Base-by-base conservation (phyloP, 2,888 invertebrate genomes). In the Acleris emargana region DNA sequence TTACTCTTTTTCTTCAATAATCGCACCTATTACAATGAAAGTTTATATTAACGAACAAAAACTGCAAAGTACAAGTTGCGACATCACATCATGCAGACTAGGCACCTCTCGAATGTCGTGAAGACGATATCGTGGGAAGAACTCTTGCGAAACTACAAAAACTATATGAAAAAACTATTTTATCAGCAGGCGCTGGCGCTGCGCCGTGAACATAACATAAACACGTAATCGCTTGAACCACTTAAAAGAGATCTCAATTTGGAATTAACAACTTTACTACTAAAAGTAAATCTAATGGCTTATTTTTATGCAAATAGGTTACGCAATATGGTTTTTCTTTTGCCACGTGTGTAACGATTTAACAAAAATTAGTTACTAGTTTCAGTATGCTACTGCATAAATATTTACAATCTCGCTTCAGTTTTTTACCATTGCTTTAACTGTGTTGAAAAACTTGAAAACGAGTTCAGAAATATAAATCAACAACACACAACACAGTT, bases 101-200 rank as follows among this genome's bases (percentile, higher is more conserved):
- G 43, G 38, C 38, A 55, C 32, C n/a, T 59, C 66, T 61, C 61
- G 22, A 57, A 64, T 66, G 61, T 66, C 61, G 60, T 66, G 61
- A 61, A 66, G 66, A 66, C 20, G 60, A 60, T 51, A 66, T 47
- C 66, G 66, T 66, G 66, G 66, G 66, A 66, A 60, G 54, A 32
- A 6, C 6, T 5, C 54, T 61, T 61, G 57, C 66, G 66, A 60
- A 61, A 58, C 58, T 66, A 57, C 25, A 55, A 53, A 63, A 55
- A 57, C 43, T 43, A 54, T 49, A 55, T 54, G 59, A 54, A 55
- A 60, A 61, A 55, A 57, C 16, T 11, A 28, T 18, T 38, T 38
- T 51, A 52, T 45, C 42, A 49, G 47, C 20, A 47, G 17, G 16
- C 9, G 42, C 4, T 17, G 52, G 32, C 18, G 9, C 32, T 17